Base-by-base conservation (phyloP, 2,113 vertebrate species). In the Trematocara unimaculatum region DNA sequence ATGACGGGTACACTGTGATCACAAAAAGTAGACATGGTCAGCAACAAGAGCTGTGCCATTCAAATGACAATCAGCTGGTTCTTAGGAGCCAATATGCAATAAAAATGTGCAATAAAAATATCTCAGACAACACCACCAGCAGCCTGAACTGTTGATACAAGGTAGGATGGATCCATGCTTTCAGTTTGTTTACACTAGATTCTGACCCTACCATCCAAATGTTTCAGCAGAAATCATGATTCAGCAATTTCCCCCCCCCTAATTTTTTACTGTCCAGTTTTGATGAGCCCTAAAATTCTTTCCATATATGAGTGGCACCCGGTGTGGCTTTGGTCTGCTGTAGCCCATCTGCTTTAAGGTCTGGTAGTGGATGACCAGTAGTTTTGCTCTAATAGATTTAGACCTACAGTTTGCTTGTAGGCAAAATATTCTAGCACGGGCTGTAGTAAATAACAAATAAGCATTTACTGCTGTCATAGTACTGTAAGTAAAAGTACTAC, bases 211-310 rank as follows among this genome's bases (percentile, higher is more conserved):
- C 64, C 64, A 70, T 70, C 64, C 38, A 45, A 70, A 42, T 15
- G 20, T 70, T 42, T n/a, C 38, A 26, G 13, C 38, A 42, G 64
- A 26, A 42, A 70, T 70, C 1, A 8, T 23, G 38, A 42, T 42
- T 70, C 38, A 40, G 11, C 33, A 38, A 4, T 13, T 38, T 20
- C 0, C 0, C 6, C 0, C 6, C 33, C 31, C 10, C 35, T 67
- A 40, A 8, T 67, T 67, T 40, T 23, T 12, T 40, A 1, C 62
- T 14, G 18, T 67, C 35, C 62, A 14, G 11, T 67, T 67, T 67
- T 40, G 35, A 40, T 40, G 35, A 67, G 0, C 62, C 1, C 10
- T 64, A 13, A 64, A 38, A n/a, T 64, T 64, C 18, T 38, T 64
- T 35, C 33, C 7, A 40, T 67, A 20, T 23, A 40, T 40, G 33